Evolutionary conservation across 1,140 invertebrate genomes (phyloP), one percentile per base, ranked within the genome.

Genomic region (Drosophila melanica): DNA sequence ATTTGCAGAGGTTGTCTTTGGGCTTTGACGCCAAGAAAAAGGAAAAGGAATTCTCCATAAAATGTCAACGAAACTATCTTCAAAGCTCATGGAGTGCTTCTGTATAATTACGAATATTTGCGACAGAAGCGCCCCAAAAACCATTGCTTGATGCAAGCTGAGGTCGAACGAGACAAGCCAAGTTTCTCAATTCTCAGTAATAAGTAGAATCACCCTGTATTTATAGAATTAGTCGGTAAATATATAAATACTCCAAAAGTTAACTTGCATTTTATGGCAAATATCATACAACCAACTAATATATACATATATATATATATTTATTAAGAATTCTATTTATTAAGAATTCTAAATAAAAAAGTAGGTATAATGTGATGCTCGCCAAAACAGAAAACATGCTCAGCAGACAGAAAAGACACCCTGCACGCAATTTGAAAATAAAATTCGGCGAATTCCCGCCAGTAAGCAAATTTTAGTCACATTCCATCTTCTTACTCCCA

Each of bases 21-120:
- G 39, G 45, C 53, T 27, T 23, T 37, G 12, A 41, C 47, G 35
- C 62, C 35, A 51, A 42, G 10, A 51, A 60, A 20, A 39, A 23
- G 16, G 12, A 51, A 11, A 44, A 62, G 33, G 20, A 23, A 23
- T 23, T 5, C 10, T n/a, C 11, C 37, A n/a, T 10, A 62, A 54
- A 69, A 63, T 69, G 50, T 54, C 67, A 63, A 69, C 60, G 35
- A 50, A 71, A 70, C 42, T 64, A 50, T 42, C 23, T 20, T 42
- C 16, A 51, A 42, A 55, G 44, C 57, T 35, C 47, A 27, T 37
- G 3, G 23, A 27, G 39, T 27, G 53, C 35, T 30, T 70, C 16
- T 54, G 41, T 65, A 57, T 64, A 64, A 70, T 70, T 70, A 45
- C 47, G 20, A 63, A 44, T 58, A 16, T 37, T 42, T 33, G 39